Percentiles rank a stretch among this genome's conserved stretches.
Conservation (phyloP, 2,797 vertebrate genomes). For the Prionace glauca region DNA sequence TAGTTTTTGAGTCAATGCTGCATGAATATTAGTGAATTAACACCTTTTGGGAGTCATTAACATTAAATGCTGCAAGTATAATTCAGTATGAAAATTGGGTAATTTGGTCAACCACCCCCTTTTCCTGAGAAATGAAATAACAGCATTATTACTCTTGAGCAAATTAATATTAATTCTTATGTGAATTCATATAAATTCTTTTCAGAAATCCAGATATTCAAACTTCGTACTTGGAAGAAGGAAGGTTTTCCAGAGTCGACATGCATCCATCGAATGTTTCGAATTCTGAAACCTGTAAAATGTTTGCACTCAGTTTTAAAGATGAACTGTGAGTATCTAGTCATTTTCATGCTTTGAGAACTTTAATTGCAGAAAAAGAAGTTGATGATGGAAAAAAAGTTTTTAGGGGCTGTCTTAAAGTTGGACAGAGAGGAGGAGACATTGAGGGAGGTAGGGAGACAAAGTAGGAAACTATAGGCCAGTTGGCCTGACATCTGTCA, state of each 20-base stretch:
- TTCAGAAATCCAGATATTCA: slow-evolving; percentile 63
- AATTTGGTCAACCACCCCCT: background rate
- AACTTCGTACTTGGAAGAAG: slow-evolving; percentile 71
- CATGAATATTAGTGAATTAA: background rate
- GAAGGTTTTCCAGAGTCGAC: slow-evolving; percentile 44
- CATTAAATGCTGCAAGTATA: background rate
- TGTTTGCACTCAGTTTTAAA: slow-evolving; percentile 68
- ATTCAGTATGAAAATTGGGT: background rate
- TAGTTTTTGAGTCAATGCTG: background rate
- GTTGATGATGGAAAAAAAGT: background rate
- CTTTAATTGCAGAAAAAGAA: background rate
- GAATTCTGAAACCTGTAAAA: slow-evolving; percentile 53
- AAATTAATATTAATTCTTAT: background rate
- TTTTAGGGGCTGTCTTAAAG: background rate
- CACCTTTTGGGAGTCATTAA: background rate
- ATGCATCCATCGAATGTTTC: slow-evolving; percentile 43
- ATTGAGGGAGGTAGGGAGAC: background rate
- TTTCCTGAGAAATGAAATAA: background rate
- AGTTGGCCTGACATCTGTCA: background rate
- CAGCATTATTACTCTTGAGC: background rate
- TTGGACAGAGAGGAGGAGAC: background rate
- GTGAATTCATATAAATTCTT: slow-evolving; percentile 35
- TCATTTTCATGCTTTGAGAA: background rate
- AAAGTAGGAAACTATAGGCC: background rate
- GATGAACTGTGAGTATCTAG: slow-evolving; percentile 72